A percentile compares a stretch with the other conserved stretches of the same genome.
These are phyloP conservation scores for Manacus vitellinus DNA, from an alignment of 2,113 vertebrate species.

Conservation along the genomic window DNA sequence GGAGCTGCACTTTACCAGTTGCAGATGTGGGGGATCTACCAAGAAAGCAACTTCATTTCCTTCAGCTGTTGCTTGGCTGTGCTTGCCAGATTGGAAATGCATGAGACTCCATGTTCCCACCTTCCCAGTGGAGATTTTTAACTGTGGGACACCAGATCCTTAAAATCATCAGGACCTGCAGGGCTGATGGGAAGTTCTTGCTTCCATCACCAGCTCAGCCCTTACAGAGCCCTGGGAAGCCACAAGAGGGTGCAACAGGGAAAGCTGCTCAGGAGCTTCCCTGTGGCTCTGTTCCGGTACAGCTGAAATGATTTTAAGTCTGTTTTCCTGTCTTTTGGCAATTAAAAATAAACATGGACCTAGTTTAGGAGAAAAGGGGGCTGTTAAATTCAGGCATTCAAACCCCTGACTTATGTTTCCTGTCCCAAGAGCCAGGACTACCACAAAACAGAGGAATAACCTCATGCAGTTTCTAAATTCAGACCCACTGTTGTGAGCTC, in stretches of 20 bases:
- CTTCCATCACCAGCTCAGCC: neutral
- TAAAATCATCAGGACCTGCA: neutral
- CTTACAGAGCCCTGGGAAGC: neutral
- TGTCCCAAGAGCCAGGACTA: neutral
- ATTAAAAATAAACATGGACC: neutral
- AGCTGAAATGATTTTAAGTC: neutral
- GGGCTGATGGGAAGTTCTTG: neutral
- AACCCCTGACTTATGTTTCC: neutral
- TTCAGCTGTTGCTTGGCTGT: neutral
- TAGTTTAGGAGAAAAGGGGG: neutral
- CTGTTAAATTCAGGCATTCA: neutral
- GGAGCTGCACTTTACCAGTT: neutral
- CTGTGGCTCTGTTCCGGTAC: neutral
- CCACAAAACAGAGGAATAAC: neutral
- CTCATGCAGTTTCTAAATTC: neutral
- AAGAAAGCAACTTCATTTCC: neutral
- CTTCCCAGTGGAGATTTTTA: neutral
- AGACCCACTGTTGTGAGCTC: neutral
- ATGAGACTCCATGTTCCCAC: neutral
- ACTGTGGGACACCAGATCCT: neutral
- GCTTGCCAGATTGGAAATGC: neutral
- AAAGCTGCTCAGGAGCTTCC: neutral
- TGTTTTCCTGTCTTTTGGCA: neutral
- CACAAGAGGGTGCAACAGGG: conserved; percentile 33
- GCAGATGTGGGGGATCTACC: neutral